Base-by-base conservation (phyloP, 2,888 invertebrate genomes). In the Notodonta dromedarius region DNA sequence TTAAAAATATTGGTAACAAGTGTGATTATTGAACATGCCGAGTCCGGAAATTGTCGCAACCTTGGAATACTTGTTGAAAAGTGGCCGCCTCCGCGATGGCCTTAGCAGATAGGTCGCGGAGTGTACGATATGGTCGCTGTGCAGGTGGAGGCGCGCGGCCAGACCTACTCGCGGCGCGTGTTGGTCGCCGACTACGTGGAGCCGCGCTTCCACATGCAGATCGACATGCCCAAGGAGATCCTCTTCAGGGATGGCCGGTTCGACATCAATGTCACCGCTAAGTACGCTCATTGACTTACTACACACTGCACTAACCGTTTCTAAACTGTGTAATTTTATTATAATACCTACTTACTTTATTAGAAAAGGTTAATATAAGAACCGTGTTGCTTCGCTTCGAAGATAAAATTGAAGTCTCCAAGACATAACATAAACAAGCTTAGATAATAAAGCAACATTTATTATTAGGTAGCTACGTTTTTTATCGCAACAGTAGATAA, bases 161-260 rank as follows among this genome's bases (percentile, higher is more conserved):
- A 96, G 81, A 94, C 87, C 12, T 96, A 96, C 81, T 94, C 95
- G 62, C 96, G 97, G 80, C 94, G 94, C 11, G 95, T 98, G 67
- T 95, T 97, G 83, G 97, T 99, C 7, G 98, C 98, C 8, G 97
- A 98, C 88, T 98, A 98, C 78, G 97, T 99, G 60, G 90, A 98
- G 71, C 99, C 99, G 0, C 98, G 98, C 84, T 99, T 98, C 88
- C 96, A 98, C 81, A 97, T 99, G 63, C 95, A 95, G 42, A 95
- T 99, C 65, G 96, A 97, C 70, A 95, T 98, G 44, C 97, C 97
- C 0, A 95, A 96, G 59, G 97, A 98, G 86, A 95, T 96, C 7
- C 96, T 98, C 2, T 96, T 97, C 83, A 95, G 95, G 69, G 97
- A 98, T 59, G 96, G 96, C 54, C 95, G 96, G 66, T 94, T 99